Evolutionary conservation across 2,888 invertebrate species (phyloP).

Genomic region (Epinotia brunnichana): DNA sequence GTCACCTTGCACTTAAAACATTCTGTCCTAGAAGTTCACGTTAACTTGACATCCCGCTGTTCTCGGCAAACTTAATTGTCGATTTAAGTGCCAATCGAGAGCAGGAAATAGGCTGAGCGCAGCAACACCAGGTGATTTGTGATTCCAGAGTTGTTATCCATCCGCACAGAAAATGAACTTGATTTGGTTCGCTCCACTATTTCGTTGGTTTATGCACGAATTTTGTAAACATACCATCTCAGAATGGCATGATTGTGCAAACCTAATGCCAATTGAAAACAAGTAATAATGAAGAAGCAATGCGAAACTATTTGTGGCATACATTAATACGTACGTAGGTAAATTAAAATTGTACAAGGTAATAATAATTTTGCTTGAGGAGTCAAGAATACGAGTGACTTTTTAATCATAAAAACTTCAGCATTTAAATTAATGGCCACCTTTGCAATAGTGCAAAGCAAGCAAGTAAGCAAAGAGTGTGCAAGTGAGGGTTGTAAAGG

Average conservation of each 20-base stretch:
- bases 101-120: conserved; percentile 58
- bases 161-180: neutral
- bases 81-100: conserved; percentile 60
- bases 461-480: no score
- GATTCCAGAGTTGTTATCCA: conserved; percentile 1
- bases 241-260: neutral
- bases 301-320: neutral
- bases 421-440: no score
- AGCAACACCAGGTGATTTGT: conserved; percentile 18
- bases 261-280: neutral
- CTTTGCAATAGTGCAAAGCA: no score
- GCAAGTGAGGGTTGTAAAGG: no score
- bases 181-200: neutral
- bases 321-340: no score
- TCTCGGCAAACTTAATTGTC: conserved; percentile 59
- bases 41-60: conserved; percentile 5
- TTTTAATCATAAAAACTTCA: no score
- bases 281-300: neutral
- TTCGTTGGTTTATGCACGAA: neutral
- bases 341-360: no score
- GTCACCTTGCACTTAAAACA: neutral
- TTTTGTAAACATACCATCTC: neutral
- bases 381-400: no score
- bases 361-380: no score
- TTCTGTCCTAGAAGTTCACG: neutral